Base-by-base conservation (phyloP, 2,797 vertebrate species). In the Leuciscus waleckii region DNA sequence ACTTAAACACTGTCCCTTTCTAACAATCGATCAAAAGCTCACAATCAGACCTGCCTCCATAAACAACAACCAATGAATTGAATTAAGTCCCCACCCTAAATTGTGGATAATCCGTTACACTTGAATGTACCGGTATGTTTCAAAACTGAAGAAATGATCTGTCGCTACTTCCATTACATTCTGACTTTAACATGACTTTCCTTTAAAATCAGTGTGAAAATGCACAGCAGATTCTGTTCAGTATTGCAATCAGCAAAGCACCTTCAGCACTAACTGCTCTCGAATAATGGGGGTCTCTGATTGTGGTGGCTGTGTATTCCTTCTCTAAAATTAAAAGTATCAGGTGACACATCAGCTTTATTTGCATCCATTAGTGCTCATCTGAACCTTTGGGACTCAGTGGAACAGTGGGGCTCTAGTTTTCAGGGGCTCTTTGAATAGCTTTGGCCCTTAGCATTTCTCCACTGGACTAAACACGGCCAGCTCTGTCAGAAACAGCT, bases 361-460 rank as follows among this genome's bases (percentile, higher is more conserved):
- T 78, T 78, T 32, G 74, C 46, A 70, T 78, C 63, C 61, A 58
- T 78, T 84, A 78, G 46, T 32, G 74, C 49, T 58, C 63, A 68
- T 69, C 19, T 35, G 19, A 68, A 69, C 49, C 63, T 78, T 7
- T 84, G 74, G 17, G 71, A 63, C 21, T 35, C 39, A 32, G n/a
- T 56, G 17, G 32, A 17, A 71, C 49, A 58, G 65, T 37, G 11
- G 23, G 49, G 41, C 32, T 37, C 61, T 65, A 11, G 32, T 69
- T 81, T 81, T 81, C 32, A 54, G 41, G 29, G 54, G 10, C 46
- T 41, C 46, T 68, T 39, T 65, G 21, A 32, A 49, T 46, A 23
- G 23, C 35, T 54, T 84, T 43, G 26, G 82, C 37, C 37, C 37
- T 41, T n/a, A 16, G 49, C 46, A 68, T 84, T 67, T 76, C 82